Conservation (phyloP, 2,113 vertebrate genomes). For the Dasyornis broadbenti region DNA sequence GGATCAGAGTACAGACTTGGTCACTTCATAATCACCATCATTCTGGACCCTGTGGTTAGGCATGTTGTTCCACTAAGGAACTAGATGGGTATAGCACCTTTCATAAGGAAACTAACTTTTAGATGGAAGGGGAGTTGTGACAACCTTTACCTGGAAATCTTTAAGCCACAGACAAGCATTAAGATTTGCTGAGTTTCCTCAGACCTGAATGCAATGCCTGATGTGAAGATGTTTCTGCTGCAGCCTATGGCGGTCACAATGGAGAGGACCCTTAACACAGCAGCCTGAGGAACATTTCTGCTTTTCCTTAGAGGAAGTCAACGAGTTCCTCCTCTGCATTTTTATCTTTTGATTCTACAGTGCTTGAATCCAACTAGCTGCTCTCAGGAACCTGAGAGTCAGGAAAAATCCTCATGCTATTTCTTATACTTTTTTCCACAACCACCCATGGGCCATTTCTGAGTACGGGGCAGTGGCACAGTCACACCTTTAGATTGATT, state of each 20-base stretch:
- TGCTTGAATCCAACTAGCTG: background rate
- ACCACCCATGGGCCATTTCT: background rate
- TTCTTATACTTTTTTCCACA: background rate
- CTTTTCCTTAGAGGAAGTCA: background rate
- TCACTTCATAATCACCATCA: background rate
- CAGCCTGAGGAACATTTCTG: background rate
- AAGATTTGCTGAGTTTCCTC: background rate
- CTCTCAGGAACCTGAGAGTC: background rate
- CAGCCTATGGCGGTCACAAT: background rate
- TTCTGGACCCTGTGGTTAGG: background rate
- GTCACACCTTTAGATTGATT: background rate
- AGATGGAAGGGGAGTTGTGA: background rate
- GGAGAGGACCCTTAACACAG: background rate
- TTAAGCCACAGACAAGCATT: background rate
- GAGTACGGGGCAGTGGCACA: background rate
- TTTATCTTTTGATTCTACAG: background rate
- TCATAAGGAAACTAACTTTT: background rate
- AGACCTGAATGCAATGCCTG: background rate
- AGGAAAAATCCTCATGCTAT: background rate
- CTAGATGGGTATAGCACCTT: background rate
- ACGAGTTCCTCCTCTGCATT: background rate
- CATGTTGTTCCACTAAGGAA: background rate
- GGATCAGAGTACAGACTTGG: background rate
- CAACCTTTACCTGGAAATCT: background rate
- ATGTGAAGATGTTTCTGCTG: background rate